phyloP scores from a whole-genome alignment of 1,140 invertebrate genomes.

The Phymorhynchus buccinoides region DNA sequence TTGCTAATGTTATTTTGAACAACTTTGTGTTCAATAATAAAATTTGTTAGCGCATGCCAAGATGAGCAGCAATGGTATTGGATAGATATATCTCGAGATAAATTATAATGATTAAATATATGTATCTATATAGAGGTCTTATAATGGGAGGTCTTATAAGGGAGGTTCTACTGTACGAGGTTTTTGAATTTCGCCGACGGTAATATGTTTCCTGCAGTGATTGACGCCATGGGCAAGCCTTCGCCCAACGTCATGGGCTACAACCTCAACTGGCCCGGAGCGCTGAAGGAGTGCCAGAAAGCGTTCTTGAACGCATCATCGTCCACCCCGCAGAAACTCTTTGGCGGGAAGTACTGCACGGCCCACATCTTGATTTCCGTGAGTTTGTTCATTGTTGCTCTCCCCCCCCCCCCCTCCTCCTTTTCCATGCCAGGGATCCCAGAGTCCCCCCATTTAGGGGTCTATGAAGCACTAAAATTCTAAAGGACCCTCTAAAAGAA shows the following conservation, averaged over 20 bases:
- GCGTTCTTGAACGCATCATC: neutral
- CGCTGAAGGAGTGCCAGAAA: constrained; percentile 38
- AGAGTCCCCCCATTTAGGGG: too few relatives aligned
- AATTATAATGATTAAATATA: neutral
- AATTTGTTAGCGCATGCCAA: neutral
- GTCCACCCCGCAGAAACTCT: neutral
- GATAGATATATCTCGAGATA: neutral
- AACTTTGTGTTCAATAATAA: neutral
- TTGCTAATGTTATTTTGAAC: neutral
- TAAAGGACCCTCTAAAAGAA: too few relatives aligned
- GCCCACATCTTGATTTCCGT: neutral
- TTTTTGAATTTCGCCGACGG: neutral
- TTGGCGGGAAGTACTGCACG: neutral
- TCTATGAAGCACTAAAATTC: too few relatives aligned
- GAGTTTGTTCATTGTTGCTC: neutral
- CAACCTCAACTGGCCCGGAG: constrained; percentile 41
- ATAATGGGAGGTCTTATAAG: neutral
- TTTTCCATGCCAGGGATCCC: too few relatives aligned
- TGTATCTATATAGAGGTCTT: neutral
- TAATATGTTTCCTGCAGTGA: constrained; percentile 27
- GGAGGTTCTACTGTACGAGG: neutral
- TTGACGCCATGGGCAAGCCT: constrained; percentile 48
- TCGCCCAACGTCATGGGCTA: constrained; percentile 21
- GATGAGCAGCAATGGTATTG: neutral
- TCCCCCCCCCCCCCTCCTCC: too few relatives aligned